Conservation (phyloP, 2,888 invertebrate genomes). For the Chymomyza procnemis region DNA sequence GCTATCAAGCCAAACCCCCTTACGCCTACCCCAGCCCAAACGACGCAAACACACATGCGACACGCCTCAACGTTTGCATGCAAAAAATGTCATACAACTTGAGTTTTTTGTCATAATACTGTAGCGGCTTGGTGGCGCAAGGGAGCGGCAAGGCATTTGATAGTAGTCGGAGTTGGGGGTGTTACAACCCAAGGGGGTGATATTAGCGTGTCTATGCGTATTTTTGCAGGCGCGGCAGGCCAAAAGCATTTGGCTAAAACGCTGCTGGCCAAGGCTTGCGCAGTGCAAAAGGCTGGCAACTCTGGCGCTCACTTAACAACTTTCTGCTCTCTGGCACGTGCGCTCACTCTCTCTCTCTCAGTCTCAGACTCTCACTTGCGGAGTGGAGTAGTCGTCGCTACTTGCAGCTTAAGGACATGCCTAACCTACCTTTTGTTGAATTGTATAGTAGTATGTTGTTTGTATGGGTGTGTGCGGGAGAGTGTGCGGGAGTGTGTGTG, state of each 20-base stretch:
- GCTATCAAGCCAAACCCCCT: not conserved
- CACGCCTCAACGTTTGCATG: conserved; percentile 56
- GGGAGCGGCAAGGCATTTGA: not conserved
- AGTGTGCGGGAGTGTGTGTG: conserved; percentile 14
- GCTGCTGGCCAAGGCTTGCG: conserved; percentile 30
- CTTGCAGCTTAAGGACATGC: conserved; percentile 52
- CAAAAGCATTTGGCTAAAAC: conserved; percentile 21
- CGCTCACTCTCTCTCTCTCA: conserved; percentile 19
- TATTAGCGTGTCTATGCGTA: conserved; percentile 24
- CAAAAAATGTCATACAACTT: conserved; percentile 30
- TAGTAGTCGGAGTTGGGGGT: not conserved
- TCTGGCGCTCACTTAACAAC: conserved; percentile 7
- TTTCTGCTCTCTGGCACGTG: conserved; percentile 19
- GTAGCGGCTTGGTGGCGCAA: conserved; percentile 26
- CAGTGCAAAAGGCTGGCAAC: conserved; percentile 7
- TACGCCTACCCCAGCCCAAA: not conserved
- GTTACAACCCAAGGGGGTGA: conserved; percentile 7
- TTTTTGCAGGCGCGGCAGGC: conserved; percentile 54
- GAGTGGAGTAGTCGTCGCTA: not conserved
- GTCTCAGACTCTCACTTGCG: conserved; percentile 31
- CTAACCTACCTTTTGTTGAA: conserved; percentile 74
- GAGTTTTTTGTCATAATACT: conserved; percentile 29
- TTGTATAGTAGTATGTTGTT: conserved; percentile 59
- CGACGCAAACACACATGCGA: conserved; percentile 15
- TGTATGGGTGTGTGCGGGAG: conserved; percentile 4